Conservation (phyloP, 1,140 invertebrate species). For the Lycorma delicatula region DNA sequence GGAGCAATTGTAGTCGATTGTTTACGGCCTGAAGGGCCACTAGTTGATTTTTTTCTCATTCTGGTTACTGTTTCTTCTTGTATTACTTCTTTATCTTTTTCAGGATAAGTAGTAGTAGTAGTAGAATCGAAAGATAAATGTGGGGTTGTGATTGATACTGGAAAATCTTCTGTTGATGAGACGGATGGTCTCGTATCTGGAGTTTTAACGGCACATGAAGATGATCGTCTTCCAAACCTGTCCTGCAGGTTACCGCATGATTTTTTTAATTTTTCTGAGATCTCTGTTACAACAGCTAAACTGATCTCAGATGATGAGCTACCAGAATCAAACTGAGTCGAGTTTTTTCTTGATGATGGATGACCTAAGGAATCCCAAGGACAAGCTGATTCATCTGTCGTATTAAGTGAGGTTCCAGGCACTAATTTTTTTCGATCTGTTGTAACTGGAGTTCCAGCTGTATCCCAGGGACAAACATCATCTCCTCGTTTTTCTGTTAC, state of each 20-base stretch:
- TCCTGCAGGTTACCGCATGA: slow-evolving; percentile 27
- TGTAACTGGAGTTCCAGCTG: slow-evolving; percentile 29
- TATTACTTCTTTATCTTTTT: slow-evolving; percentile 21
- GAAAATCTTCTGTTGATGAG: slow-evolving; percentile 28
- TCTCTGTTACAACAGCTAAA: slow-evolving; percentile 45
- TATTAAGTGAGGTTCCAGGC: slow-evolving; percentile 9
- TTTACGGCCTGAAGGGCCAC: slow-evolving; percentile 13
- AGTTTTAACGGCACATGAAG: not conserved
- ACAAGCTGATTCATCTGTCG: slow-evolving; percentile 18
- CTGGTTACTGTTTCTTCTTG: slow-evolving; percentile 26
- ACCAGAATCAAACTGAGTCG: slow-evolving; percentile 45
- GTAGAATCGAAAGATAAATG: slow-evolving; percentile 40
- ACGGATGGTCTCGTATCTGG: slow-evolving; percentile 15
- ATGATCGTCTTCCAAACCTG: slow-evolving; percentile 8
- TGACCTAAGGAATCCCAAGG: slow-evolving; percentile 20
- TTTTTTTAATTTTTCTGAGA: slow-evolving; percentile 31
- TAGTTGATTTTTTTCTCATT: slow-evolving; percentile 15
- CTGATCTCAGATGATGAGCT: slow-evolving; percentile 65
- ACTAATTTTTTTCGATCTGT: slow-evolving; percentile 23
- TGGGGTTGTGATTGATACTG: slow-evolving; percentile 25
- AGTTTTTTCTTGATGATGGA: slow-evolving; percentile 44
- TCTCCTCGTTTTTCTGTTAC: slow-evolving; percentile 30
- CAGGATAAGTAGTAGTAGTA: too few species aligned
- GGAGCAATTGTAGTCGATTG: slow-evolving; percentile 42
- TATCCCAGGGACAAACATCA: slow-evolving; percentile 62